A percentile compares a stretch with the other conserved stretches of the same genome.
Evolutionary conservation across 2,888 invertebrate species (phyloP).

Genomic region (Listrodromus nycthemerus): DNA sequence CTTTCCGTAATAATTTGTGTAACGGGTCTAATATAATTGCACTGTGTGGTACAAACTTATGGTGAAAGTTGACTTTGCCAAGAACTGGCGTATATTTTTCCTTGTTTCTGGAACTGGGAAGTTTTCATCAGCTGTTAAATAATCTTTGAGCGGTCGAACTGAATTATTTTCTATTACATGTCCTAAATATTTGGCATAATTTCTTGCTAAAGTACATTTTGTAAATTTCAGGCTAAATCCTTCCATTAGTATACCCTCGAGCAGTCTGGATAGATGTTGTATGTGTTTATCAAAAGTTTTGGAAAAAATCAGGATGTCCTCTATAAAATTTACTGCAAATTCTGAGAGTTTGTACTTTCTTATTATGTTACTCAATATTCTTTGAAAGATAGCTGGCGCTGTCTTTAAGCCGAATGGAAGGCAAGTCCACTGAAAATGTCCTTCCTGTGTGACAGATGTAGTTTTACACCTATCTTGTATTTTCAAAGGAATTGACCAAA

Average conservation of each 20-base stretch:
- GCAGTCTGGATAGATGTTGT: slow-evolving; percentile 15
- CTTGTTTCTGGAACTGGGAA: slow-evolving; percentile 63
- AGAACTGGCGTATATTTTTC: slow-evolving; percentile 61
- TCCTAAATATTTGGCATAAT: slow-evolving; percentile 19
- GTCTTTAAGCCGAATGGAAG: no score
- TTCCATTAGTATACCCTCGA: slow-evolving; percentile 32
- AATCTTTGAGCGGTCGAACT: slow-evolving; percentile 50
- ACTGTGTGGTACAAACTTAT: no score
- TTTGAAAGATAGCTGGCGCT: no score
- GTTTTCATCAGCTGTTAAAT: slow-evolving; percentile 53
- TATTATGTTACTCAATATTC: no score
- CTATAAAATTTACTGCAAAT: slow-evolving; percentile 50
- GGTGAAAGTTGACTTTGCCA: slow-evolving; percentile 51
- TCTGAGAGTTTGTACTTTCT: no score
- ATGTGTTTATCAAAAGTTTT: slow-evolving; percentile 32
- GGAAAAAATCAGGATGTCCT: slow-evolving; percentile 48
- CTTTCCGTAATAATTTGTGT: slow-evolving; percentile 57
- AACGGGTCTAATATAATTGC: slow-evolving; percentile 57
- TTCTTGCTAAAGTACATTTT: slow-evolving; percentile 18
- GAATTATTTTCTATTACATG: slow-evolving; percentile 28
- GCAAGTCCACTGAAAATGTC: no score
- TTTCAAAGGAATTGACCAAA: no score
- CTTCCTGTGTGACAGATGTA: no score
- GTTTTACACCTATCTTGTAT: no score
- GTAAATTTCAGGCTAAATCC: slow-evolving; percentile 16